Evolutionary conservation across 2,113 vertebrate species (phyloP), one percentile per base, ranked within the genome.

Genomic region (Triplophysa siluroides): DNA sequence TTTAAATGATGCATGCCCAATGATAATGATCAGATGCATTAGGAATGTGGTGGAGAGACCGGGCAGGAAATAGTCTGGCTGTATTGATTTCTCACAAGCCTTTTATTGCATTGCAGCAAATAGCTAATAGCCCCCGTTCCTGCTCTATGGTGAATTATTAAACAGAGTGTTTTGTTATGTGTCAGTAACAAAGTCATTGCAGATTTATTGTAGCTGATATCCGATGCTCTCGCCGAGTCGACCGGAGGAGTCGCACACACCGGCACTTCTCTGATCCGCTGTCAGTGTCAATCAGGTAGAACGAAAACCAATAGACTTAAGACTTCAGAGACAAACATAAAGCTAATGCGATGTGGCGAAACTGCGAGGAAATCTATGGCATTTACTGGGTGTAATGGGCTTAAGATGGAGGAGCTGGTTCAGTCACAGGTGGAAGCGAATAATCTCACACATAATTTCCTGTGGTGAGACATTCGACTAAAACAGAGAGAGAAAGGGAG

Each of bases 61-160:
- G 67, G 11, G 66, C 24, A n/a, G 85, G 85, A 81, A 87, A 85
- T 87, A 88, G 88, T 91, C 88, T 87, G 82, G 73, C 85, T 88
- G 83, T 88, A 90, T 91, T 90, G 91, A 92, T 92, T 89, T 89
- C 85, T 85, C 83, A 87, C 88, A 83, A 89, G 88, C 86, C 60
- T 90, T 91, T 91, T 91, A 91, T 92, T 90, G 90, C 88, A 86
- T 85, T 87, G 82, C 79, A 85, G 89, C 81, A 76, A 86, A 88
- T 24, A 76, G 83, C 87, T 90, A 90, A 89, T 89, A 87, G 84
- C 87, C 84, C 81, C 82, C 87, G 85, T 90, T 91, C 88, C 90
- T 88, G 85, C 88, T 83, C 54, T 85, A 72, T 78, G 77, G 89
- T 93, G 88, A 91, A 92, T 93, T 90, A 92, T 93, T 93, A 88